These are phyloP conservation scores for Silurus aristotelis DNA, from an alignment of 2,797 vertebrate genomes.

Conservation along the genomic window DNA sequence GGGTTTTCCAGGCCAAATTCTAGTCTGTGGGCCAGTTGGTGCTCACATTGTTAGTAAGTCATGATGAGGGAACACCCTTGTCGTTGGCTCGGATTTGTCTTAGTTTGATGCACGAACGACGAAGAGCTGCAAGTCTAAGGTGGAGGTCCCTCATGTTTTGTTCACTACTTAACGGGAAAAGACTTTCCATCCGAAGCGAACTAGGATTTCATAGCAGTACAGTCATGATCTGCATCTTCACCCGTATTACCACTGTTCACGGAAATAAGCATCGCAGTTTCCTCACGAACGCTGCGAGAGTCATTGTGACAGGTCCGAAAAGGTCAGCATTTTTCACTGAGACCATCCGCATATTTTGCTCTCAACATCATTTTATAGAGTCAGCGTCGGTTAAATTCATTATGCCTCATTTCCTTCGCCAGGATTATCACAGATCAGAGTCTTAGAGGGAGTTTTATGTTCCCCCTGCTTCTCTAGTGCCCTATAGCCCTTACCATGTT, in stretches of 20 bases:
- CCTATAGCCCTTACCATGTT: slow-evolving; percentile 5
- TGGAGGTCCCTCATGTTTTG: not conserved
- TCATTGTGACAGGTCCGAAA: not conserved
- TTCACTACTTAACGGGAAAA: not conserved
- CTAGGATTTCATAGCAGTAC: not conserved
- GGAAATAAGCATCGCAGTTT: not conserved
- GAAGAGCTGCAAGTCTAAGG: not conserved
- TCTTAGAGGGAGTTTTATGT: slow-evolving; percentile 30
- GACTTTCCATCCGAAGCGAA: no score
- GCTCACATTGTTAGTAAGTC: not conserved
- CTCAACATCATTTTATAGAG: not conserved
- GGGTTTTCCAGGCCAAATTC: slow-evolving; percentile 4
- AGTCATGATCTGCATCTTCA: not conserved
- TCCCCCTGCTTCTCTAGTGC: slow-evolving; percentile 32
- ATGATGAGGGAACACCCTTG: slow-evolving; percentile 11
- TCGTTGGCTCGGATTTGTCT: not conserved
- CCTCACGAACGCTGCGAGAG: not conserved
- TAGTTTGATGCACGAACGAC: not conserved
- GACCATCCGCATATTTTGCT: not conserved
- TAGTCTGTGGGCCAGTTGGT: slow-evolving; percentile 21
- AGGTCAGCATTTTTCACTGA: not conserved
- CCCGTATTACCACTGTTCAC: not conserved
- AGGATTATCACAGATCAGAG: not conserved
- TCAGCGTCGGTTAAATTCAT: not conserved
- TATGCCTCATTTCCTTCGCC: not conserved